Percentiles rank a stretch among this genome's conserved stretches.
Evolutionary conservation across 2,113 vertebrate species (phyloP).

Genomic region (Falcunculus frontatus): DNA sequence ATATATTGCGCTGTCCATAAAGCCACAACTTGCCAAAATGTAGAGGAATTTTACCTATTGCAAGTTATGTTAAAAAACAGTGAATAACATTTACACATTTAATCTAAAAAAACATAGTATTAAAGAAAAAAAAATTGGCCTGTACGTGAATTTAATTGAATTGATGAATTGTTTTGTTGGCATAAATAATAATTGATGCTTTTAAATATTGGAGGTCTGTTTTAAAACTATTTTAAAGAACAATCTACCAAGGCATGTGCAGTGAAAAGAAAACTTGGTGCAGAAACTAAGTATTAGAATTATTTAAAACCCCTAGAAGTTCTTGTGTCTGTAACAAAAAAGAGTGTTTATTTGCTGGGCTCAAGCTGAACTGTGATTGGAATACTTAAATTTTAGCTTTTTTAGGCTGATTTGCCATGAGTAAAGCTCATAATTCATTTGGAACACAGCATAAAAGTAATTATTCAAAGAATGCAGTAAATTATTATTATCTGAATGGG

Average conservation of each 20-base stretch:
- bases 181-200: neutral
- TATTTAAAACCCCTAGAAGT: neutral
- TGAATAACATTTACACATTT: neutral
- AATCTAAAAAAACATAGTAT: neutral
- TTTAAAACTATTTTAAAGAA: conserved; percentile 15
- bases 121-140: neutral
- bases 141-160: neutral
- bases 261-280: neutral
- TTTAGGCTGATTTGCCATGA: neutral
- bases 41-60: neutral
- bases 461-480: neutral
- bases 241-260: neutral
- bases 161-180: neutral
- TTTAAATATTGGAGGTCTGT: neutral
- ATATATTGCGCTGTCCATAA: neutral
- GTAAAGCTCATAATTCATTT: neutral
- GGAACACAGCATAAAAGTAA: neutral
- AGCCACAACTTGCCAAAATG: neutral
- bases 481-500: neutral
- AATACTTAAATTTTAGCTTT: neutral
- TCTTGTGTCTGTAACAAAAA: neutral
- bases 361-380: neutral
- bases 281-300: neutral
- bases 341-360: neutral
- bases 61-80: neutral